Conservation (phyloP, 2,113 vertebrate genomes). For the Platycercus adscitus region DNA sequence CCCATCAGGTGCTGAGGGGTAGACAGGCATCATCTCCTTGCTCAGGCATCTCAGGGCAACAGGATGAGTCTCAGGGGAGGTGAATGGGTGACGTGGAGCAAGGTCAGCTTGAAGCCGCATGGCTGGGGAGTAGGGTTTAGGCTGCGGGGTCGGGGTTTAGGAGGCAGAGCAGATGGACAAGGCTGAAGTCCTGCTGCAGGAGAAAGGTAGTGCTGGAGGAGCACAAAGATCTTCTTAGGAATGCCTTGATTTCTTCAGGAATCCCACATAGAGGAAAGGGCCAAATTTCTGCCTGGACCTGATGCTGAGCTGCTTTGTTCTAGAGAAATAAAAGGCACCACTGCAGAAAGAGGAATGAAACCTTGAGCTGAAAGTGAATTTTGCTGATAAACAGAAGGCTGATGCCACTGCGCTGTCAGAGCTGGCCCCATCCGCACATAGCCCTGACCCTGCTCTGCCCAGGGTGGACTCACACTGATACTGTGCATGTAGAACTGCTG, state of each 20-base stretch:
- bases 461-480: rapidly evolving
- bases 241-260: not conserved
- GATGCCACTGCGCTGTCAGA: not conserved
- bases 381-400: not conserved
- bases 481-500: not conserved
- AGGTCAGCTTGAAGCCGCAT: not conserved
- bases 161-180: rapidly evolving
- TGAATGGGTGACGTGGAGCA: not conserved
- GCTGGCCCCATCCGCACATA: rapidly evolving
- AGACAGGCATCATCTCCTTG: not conserved
- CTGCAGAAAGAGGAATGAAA: not conserved
- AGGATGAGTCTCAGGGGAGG: not conserved
- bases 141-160: not conserved
- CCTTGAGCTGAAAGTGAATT: not conserved
- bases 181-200: rapidly evolving
- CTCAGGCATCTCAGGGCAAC: not conserved
- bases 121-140: rapidly evolving
- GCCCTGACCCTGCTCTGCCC: not conserved
- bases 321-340: not conserved
- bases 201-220: not conserved
- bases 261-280: not conserved
- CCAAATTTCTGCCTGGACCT: not conserved
- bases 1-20: not conserved
- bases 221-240: rapidly evolving
- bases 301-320: not conserved